Percentiles rank a stretch among this genome's conserved stretches.
Evolutionary conservation across 2,888 invertebrate species (phyloP).

Genomic region (Masnerella sp.): DNA sequence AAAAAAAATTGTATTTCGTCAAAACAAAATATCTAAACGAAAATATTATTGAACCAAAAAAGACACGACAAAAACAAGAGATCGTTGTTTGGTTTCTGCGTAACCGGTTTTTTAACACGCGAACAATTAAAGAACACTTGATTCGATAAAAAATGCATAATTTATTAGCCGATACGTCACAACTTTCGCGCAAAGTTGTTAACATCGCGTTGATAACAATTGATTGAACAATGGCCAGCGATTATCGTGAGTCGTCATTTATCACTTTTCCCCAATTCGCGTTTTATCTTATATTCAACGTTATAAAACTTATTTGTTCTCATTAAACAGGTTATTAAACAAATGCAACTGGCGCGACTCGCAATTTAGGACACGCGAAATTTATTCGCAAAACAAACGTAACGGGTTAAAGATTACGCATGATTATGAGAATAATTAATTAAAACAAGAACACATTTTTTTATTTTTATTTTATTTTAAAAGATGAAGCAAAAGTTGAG

Average conservation of each 20-base stretch:
- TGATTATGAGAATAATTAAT: neutral
- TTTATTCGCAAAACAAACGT: slow-evolving; percentile 5
- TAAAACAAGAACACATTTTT: slow-evolving; percentile 8
- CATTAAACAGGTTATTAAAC: slow-evolving; percentile 5
- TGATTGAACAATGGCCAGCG: neutral
- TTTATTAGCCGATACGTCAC: neutral
- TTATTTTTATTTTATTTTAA: too few relatives aligned
- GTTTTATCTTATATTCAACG: too few relatives aligned
- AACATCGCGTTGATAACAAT: slow-evolving; percentile 20
- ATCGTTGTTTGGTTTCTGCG: too few relatives aligned
- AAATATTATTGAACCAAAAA: too few relatives aligned
- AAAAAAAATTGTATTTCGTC: too few relatives aligned
- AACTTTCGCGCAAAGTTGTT: slow-evolving; percentile 4
- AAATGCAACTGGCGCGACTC: slow-evolving; percentile 5
- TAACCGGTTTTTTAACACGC: too few relatives aligned
- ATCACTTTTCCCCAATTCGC: too few relatives aligned
- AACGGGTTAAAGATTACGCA: slow-evolving; percentile 1
- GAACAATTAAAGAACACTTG: slow-evolving; percentile 16
- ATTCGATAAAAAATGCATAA: slow-evolving; percentile 3
- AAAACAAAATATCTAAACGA: too few relatives aligned
- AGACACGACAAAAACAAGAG: too few relatives aligned
- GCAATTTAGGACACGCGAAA: slow-evolving; percentile 2
- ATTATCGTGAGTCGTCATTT: neutral
- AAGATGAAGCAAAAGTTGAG: too few relatives aligned
- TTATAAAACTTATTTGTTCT: slow-evolving; percentile 26